Conservation (phyloP, 2,113 vertebrate species). For the Ascaphus truei region DNA sequence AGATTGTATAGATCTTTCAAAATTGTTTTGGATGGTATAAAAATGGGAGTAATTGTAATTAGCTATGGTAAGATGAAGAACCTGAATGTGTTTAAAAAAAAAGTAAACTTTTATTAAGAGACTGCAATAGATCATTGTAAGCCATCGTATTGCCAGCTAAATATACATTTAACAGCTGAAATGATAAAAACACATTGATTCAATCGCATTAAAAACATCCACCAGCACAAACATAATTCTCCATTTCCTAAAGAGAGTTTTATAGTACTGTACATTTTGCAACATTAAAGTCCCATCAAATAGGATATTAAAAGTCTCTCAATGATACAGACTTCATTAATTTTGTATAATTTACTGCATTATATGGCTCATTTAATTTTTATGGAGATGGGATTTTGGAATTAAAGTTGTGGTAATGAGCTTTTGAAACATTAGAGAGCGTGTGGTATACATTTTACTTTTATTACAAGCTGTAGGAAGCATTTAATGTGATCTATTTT, state of each 20-base stretch:
- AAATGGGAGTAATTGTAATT: too few species aligned
- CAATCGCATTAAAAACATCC: slow-evolving; percentile 8
- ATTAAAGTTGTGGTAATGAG: slow-evolving; percentile 26
- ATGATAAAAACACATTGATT: slow-evolving; percentile 4
- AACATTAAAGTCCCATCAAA: slow-evolving; percentile 17
- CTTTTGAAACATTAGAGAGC: slow-evolving; percentile 13
- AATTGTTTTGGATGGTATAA: too few species aligned
- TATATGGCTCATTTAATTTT: slow-evolving; percentile 16
- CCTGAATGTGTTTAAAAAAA: too few species aligned
- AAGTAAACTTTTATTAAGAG: not conserved
- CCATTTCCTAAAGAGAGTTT: slow-evolving; percentile 8
- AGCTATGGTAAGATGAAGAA: too few species aligned
- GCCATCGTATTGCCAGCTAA: not conserved
- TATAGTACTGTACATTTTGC: slow-evolving; percentile 6
- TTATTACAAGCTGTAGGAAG: slow-evolving; percentile 5
- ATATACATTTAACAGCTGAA: slow-evolving; percentile 7
- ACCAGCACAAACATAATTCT: slow-evolving; percentile 7
- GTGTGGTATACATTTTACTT: not conserved
- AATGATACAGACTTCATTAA: slow-evolving; percentile 16
- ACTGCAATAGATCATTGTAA: not conserved
- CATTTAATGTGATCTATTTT: not conserved
- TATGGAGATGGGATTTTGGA: slow-evolving; percentile 16
- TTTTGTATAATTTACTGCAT: slow-evolving; percentile 21
- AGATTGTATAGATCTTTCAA: too few species aligned
- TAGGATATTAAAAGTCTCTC: slow-evolving; percentile 12